Evolutionary conservation across 2,113 vertebrate species (phyloP).

Genomic region (Grammomys surdaster): DNA sequence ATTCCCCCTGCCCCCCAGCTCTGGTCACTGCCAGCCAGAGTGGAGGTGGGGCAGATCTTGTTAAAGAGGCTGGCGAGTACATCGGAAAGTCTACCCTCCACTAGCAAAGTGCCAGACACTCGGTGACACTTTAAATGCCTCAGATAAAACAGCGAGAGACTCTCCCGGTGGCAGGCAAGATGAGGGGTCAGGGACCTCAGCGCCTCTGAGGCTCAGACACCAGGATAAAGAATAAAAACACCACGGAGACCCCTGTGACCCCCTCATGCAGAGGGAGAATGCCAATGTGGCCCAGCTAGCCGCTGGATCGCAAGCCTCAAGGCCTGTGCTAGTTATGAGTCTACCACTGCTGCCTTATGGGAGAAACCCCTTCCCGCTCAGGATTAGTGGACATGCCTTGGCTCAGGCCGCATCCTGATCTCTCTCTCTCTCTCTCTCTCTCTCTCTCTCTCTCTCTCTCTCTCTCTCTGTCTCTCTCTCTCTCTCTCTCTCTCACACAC

Average conservation of each 20-base stretch:
- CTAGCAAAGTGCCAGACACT: constrained; percentile 71
- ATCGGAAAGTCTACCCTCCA: constrained; percentile 61
- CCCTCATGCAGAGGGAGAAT: background rate
- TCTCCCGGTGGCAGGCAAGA: constrained; percentile 35
- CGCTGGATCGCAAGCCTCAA: background rate
- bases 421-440: background rate
- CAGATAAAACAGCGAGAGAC: constrained; percentile 78
- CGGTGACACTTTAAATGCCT: constrained; percentile 69
- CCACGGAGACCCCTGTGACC: constrained; percentile 59
- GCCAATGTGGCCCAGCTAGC: constrained; percentile 9
- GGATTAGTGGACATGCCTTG: background rate
- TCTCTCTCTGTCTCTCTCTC: no score
- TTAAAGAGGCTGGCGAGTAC: constrained; percentile 42
- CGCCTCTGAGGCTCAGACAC: constrained; percentile 57
- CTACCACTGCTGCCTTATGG: accelerated
- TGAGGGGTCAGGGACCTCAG: constrained; percentile 58
- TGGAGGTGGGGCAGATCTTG: background rate
- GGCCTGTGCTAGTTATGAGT: background rate
- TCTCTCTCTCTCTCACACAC: no score
- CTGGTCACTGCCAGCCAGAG: background rate
- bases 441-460: no score
- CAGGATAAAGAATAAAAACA: constrained; percentile 67
- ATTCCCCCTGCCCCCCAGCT: background rate
- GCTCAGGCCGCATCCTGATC: background rate
- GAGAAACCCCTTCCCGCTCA: background rate